phyloP scores from a whole-genome alignment of 2,797 vertebrate genomes.

The Hippopotamyrus pictus region DNA sequence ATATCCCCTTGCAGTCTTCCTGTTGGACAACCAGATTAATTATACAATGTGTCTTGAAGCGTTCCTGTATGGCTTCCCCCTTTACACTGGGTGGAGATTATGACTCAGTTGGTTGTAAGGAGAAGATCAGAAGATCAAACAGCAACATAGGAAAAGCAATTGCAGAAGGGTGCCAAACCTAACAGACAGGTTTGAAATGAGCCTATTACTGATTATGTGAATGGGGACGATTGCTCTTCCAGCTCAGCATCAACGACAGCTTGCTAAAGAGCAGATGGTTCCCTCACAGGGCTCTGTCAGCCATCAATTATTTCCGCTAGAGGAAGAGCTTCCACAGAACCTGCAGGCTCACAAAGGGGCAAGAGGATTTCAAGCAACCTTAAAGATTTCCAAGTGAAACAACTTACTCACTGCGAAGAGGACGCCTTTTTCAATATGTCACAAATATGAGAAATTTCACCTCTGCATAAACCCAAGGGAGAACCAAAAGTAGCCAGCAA shows the following conservation, averaged over 20 bases:
- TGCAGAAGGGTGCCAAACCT: not conserved
- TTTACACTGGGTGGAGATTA: not conserved
- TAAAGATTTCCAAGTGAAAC: not conserved
- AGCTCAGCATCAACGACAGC: not conserved
- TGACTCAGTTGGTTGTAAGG: not conserved
- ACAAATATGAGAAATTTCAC: not conserved
- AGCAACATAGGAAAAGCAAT: not conserved
- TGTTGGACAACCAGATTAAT: not conserved
- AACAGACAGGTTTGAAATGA: slow-evolving; percentile 11
- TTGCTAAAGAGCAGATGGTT: slow-evolving; percentile 12
- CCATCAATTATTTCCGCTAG: slow-evolving; percentile 20
- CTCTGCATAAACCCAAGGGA: not conserved
- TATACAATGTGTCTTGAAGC: not conserved
- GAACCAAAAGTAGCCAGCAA: not conserved
- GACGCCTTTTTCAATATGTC: not conserved
- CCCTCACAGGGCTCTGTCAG: not conserved
- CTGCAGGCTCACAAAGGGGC: slow-evolving; percentile 3
- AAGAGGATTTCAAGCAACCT: not conserved
- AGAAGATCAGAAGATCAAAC: not conserved
- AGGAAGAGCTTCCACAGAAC: slow-evolving; percentile 6
- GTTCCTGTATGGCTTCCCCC: not conserved
- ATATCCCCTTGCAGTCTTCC: not conserved
- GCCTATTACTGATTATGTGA: not conserved
- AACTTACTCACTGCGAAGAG: not conserved
- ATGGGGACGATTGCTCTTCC: not conserved